Conservation (phyloP, 2,797 vertebrate species). For the Mareca penelope region DNA sequence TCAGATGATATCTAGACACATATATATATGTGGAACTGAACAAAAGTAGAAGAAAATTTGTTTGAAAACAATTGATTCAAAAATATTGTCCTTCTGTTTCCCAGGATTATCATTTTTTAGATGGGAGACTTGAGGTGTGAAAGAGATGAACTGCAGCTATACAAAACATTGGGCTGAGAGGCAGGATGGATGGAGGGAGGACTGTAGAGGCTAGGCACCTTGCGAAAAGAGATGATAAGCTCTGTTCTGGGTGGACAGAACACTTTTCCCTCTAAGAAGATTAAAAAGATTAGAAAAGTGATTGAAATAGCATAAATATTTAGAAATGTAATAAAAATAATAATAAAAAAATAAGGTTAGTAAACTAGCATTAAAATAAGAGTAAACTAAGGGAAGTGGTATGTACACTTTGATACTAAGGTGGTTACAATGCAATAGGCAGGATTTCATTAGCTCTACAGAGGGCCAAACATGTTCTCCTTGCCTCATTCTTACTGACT, state of each 20-base stretch:
- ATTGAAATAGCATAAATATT: neutral
- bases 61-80: neutral
- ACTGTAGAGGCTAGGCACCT: fast-evolving
- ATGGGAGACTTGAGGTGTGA: neutral
- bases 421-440: neutral
- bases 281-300: neutral
- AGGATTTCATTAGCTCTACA: neutral
- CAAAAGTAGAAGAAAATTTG: neutral
- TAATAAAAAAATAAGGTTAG: neutral
- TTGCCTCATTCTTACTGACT: neutral
- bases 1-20: neutral
- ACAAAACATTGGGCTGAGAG: neutral
- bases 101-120: neutral
- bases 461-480: neutral
- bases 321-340: neutral
- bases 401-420: neutral
- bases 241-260: neutral
- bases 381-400: neutral
- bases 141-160: neutral
- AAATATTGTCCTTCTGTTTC: neutral
- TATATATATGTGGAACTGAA: neutral
- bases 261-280: too few species aligned
- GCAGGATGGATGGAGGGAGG: neutral
- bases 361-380: neutral
- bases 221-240: neutral